Percentiles rank a stretch among this genome's conserved stretches.
These are phyloP conservation scores for Holcopasites calliopsidis DNA, from an alignment of 1,140 invertebrate genomes.

Conservation along the genomic window DNA sequence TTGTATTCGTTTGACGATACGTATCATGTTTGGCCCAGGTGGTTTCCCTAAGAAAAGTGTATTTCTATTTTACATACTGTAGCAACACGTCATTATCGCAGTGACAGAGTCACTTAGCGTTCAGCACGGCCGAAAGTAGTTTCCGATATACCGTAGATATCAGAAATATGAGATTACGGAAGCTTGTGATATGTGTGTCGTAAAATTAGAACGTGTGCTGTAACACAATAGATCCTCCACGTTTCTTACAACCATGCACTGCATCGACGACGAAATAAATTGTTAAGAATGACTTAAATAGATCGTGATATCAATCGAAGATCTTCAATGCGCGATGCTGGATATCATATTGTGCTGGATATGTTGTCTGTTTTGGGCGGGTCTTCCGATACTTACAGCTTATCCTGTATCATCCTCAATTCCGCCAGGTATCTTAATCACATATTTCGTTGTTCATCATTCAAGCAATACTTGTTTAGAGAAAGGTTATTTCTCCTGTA, in stretches of 20 bases:
- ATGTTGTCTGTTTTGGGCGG: slow-evolving; percentile 72
- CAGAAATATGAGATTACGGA: slow-evolving; percentile 36
- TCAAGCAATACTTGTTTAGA: background rate
- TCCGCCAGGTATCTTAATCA: slow-evolving; percentile 58
- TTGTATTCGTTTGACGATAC: slow-evolving; percentile 38
- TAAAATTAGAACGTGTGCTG: slow-evolving; percentile 58
- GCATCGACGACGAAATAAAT: background rate
- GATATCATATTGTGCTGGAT: slow-evolving; percentile 62
- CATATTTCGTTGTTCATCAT: background rate
- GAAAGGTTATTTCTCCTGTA: slow-evolving; percentile 41
- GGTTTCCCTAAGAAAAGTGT: slow-evolving; percentile 36
- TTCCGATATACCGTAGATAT: slow-evolving; percentile 25
- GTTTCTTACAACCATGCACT: slow-evolving; percentile 7
- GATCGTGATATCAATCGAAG: slow-evolving; percentile 42
- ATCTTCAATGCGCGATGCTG: slow-evolving; percentile 62
- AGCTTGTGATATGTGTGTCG: slow-evolving; percentile 44
- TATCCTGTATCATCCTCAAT: slow-evolving; percentile 65
- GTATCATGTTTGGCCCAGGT: slow-evolving; percentile 52
- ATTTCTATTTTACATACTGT: slow-evolving; percentile 31
- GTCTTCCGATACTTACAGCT: slow-evolving; percentile 68
- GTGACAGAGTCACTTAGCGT: slow-evolving; percentile 20
- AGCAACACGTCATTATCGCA: slow-evolving; percentile 22
- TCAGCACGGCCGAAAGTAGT: slow-evolving; percentile 4
- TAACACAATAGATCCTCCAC: slow-evolving; percentile 7
- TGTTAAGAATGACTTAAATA: slow-evolving; percentile 63